Evolutionary conservation across 2,888 invertebrate genomes (phyloP), one percentile per base, ranked within the genome.

Genomic region (Acanthococcus lagerstroemiae): DNA sequence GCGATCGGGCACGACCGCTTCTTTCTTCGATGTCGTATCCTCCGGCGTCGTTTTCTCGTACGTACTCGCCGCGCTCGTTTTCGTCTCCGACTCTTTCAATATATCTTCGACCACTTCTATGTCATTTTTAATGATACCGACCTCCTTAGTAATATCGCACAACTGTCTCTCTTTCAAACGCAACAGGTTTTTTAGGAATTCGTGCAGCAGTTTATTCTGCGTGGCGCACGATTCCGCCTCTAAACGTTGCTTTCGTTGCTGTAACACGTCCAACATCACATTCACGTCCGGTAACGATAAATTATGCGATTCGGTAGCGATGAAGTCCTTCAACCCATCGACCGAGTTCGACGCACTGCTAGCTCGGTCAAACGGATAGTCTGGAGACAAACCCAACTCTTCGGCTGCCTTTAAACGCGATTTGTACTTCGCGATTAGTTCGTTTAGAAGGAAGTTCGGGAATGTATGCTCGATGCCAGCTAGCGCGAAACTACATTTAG

Each of bases 391-490:
- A 2, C 69, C 70, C 22, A 71, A 56, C 30, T 71, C 71, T 26
- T 68, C 69, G 22, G 70, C 69, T 30, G 69, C 68, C 68, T 71
- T 73, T 66, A 71, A 69, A 55, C 69, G 70, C 55, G 67, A 67
- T 70, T 84, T 83, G 68, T 88, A 83, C 71, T 89, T 87, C 4
- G 84, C 82, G 46, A 90, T 83, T 71, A 93, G 76, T 75, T 91
- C 90, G 75, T 91, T 90, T 44, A 93, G 79, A 66, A 89, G 78
- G 74, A 90, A 89, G 77, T 94, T 94, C 0, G 93, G 93, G 74
- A 90, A 90, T 67, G 92, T 85, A 73, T 84, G 81, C 71, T 85
- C 90, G 70, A 81, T 80, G 0, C 82, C 82, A 1, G 84, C 82
- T 7, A 91, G 78, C 2, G 82, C 80, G 15, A 83, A 84, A 72